Conservation (phyloP, 2,888 invertebrate genomes). For the Euclidia mi region DNA sequence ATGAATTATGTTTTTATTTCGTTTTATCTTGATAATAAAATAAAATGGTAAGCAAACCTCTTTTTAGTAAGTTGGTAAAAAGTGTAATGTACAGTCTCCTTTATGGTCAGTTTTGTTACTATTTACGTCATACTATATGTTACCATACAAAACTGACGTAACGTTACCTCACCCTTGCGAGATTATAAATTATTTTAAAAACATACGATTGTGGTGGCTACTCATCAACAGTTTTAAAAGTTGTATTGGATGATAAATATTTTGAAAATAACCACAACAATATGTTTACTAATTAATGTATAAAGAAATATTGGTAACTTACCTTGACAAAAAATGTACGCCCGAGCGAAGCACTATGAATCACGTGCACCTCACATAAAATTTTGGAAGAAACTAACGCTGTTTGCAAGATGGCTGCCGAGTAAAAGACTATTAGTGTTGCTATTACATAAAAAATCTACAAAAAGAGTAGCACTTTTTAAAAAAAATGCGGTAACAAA, state of each 20-base stretch:
- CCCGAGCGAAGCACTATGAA: constrained; percentile 1
- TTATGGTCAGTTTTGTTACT: constrained; percentile 7
- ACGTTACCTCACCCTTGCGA: constrained; percentile 4
- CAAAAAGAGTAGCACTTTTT: too few species aligned
- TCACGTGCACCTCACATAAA: too few species aligned
- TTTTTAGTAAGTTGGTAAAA: too few species aligned
- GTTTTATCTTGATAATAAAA: not conserved
- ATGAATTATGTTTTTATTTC: not conserved
- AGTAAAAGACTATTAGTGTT: not conserved
- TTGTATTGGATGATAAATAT: not conserved
- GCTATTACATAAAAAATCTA: not conserved
- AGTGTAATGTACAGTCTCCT: too few species aligned
- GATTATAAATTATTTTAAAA: constrained; percentile 2
- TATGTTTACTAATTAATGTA: not conserved
- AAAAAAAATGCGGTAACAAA: too few species aligned
- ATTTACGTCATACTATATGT: constrained; percentile 6
- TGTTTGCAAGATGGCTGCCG: too few species aligned
- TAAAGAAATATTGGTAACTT: constrained; percentile 4
- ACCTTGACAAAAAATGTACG: constrained; percentile 1
- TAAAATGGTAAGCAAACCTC: too few species aligned
- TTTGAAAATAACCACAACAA: not conserved
- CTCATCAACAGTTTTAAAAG: too few species aligned
- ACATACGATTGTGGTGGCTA: constrained; percentile 1
- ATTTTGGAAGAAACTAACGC: too few species aligned
- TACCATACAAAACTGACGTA: constrained; percentile 4